Evolutionary conservation across 2,888 invertebrate genomes (phyloP).

Genomic region (Agrilus cyanescens): DNA sequence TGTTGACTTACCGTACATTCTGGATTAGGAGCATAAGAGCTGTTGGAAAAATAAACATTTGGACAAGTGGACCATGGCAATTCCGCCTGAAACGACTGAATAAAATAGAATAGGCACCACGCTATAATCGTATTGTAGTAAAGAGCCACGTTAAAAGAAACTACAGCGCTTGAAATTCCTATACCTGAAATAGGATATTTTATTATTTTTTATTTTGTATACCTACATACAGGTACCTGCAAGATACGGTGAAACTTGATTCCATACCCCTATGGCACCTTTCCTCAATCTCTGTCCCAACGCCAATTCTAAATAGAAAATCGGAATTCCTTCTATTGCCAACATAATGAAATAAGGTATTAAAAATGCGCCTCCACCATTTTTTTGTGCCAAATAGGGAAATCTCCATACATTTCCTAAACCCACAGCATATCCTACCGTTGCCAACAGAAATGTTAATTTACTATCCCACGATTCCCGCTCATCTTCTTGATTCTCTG

Average conservation of each 20-base stretch:
- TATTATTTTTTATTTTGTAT: constrained; percentile 2
- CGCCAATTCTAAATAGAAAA: constrained; percentile 91
- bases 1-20: constrained; percentile 62
- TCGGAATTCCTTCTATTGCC: constrained; percentile 87
- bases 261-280: constrained; percentile 93
- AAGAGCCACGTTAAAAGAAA: constrained; percentile 90
- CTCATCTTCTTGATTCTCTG: constrained; percentile 59
- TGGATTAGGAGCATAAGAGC: constrained; percentile 65
- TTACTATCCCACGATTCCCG: constrained; percentile 90
- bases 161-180: constrained; percentile 88
- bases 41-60: constrained; percentile 66
- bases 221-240: constrained; percentile 34
- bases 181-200: constrained; percentile 45
- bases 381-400: constrained; percentile 89
- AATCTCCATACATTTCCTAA: constrained; percentile 93
- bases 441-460: constrained; percentile 80
- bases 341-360: constrained; percentile 95
- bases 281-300: constrained; percentile 88
- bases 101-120: constrained; percentile 93
- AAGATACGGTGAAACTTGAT: constrained; percentile 78
- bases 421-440: constrained; percentile 83
- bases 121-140: constrained; percentile 98
- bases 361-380: constrained; percentile 92
- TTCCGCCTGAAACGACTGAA: constrained; percentile 84
- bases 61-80: constrained; percentile 90